A percentile compares a stretch with the other conserved stretches of the same genome.
These are phyloP conservation scores for Poecile atricapillus DNA, from an alignment of 2,113 vertebrate genomes.

Conservation along the genomic window DNA sequence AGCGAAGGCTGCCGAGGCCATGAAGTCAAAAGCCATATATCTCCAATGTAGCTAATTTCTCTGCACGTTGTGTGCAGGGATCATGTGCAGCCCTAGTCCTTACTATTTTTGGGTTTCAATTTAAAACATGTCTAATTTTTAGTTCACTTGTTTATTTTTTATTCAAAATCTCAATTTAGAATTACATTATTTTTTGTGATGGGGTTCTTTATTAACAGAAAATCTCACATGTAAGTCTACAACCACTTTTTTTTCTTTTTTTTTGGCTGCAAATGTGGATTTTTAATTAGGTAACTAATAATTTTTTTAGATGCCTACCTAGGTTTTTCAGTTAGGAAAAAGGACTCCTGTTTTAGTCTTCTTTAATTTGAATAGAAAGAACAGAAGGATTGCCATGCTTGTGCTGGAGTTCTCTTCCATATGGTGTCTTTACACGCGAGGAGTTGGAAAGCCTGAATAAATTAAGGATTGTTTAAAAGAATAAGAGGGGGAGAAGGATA, in stretches of 20 bases:
- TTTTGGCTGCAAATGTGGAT: neutral
- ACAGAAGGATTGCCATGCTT: neutral
- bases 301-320: neutral
- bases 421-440: neutral
- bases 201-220: neutral
- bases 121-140: neutral
- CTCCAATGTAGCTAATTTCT: neutral
- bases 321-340: neutral
- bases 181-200: neutral
- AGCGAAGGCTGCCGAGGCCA: neutral
- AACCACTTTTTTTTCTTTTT: rapidly evolving
- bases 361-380: neutral
- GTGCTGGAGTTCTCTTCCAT: neutral
- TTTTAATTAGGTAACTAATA: neutral
- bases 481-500: neutral
- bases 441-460: neutral
- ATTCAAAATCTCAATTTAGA: neutral
- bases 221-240: neutral
- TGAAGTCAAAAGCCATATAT: neutral
- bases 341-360: neutral
- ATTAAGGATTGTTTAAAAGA: neutral
- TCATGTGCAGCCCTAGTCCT: neutral
- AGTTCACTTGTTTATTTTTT: neutral
- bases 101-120: neutral
- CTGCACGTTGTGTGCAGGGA: neutral